Evolutionary conservation across 2,888 invertebrate genomes (phyloP), one percentile per base, ranked within the genome.

Genomic region (Drosophila anomelani): DNA sequence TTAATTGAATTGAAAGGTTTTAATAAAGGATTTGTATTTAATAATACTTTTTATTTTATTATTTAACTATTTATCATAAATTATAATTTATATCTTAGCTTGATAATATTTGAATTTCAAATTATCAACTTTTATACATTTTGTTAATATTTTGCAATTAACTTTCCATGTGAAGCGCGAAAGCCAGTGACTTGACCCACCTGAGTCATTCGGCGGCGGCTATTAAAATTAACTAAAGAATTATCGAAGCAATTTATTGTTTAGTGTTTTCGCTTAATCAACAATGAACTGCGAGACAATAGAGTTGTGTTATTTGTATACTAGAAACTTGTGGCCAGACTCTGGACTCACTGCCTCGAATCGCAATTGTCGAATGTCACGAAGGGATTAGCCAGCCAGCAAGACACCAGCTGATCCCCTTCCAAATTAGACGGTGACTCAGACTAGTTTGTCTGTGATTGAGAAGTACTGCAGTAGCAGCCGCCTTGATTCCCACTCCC

Each of bases 321-420:
- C 3, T 55, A 53, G 3, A 32, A n/a, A 23, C 6, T n/a, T 6
- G n/a, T 43, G 36, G 17, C 44, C 12, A 57, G 69, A 68, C 69
- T 49, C 34, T 68, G 68, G 41, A 57, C 69, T 29, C 38, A 7
- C 66, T 29, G 9, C 15, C 26, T 41, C 55, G 43, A 64, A 44
- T 63, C 9, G 41, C 81, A 80, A 86, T 86, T 82, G 84, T 73
- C 76, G 71, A 68, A 58, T 80, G 85, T 78, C 81, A 82, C 84
- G 87, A 62, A 78, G 68, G 61, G 78, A 70, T 71, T 62, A 43
- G 9, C 34, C 36, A 15, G 32, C 44, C 49, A 32, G 29, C 47
- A 12, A 47, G 32, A 32, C 32, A 29, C 17, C 32, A 36, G 51
- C 51, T 53, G 51, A 53, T 53, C 66, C 54, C 20, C 46, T 49